These are phyloP conservation scores for Bombus soroeensis DNA, from an alignment of 1,140 invertebrate species.

Conservation along the genomic window DNA sequence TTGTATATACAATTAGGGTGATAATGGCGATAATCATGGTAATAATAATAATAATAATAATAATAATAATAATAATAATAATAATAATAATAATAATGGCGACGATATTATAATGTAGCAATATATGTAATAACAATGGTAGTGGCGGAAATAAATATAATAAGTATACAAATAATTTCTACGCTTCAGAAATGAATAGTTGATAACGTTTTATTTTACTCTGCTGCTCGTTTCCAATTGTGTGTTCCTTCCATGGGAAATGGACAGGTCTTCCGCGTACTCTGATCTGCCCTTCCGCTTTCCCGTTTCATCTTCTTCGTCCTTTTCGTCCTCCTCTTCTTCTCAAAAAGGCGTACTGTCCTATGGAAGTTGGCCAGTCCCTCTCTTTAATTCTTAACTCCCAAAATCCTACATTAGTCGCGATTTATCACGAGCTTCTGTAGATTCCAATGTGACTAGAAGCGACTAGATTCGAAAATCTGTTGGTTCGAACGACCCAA, in stretches of 20 bases:
- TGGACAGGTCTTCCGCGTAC: background rate
- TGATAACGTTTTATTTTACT: conserved; percentile 15
- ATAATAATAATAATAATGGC: background rate
- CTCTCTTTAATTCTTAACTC: conserved; percentile 4
- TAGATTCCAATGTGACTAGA: conserved; percentile 25
- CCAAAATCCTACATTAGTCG: background rate
- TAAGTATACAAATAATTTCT: conserved; percentile 12
- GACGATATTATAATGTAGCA: background rate
- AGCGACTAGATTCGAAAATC: conserved; percentile 19
- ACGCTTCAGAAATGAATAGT: conserved; percentile 26
- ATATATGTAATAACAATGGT: conserved; percentile 15
- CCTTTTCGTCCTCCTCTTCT: background rate
- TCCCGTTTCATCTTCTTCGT: background rate
- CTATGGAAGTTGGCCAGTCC: background rate
- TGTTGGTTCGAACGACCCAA: background rate
- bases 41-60: background rate
- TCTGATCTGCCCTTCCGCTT: background rate
- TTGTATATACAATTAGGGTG: background rate
- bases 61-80: conserved; percentile 8
- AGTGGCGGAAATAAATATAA: conserved; percentile 31
- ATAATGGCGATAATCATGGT: background rate
- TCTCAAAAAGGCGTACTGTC: background rate
- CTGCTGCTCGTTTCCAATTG: background rate
- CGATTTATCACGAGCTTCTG: background rate
- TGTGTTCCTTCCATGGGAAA: background rate